phyloP scores from a whole-genome alignment of 1,140 invertebrate species.

The Bombus confusus region DNA sequence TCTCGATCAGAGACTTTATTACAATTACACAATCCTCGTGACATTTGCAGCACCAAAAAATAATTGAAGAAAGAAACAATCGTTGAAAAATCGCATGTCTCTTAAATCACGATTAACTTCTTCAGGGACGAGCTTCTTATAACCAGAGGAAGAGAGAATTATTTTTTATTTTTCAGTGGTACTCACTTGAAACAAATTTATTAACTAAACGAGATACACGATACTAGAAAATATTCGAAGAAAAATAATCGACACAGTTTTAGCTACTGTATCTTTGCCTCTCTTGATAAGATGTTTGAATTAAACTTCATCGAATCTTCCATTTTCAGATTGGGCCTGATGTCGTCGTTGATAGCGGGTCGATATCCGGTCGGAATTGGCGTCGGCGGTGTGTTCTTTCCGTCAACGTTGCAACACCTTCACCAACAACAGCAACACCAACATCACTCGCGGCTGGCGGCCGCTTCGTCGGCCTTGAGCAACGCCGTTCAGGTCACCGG shows the following conservation, averaged over 20 bases:
- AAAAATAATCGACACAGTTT: too few relatives aligned
- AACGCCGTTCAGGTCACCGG: conserved; percentile 77
- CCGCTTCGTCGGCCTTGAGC: conserved; percentile 77
- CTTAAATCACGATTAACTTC: too few relatives aligned
- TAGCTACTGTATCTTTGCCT: too few relatives aligned
- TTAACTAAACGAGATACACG: too few relatives aligned
- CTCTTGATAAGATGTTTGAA: too few relatives aligned
- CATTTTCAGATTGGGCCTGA: conserved; percentile 88
- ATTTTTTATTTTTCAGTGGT: not conserved
- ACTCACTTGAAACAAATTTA: too few relatives aligned
- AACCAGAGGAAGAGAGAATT: not conserved
- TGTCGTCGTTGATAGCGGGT: conserved; percentile 86
- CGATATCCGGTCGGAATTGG: conserved; percentile 86
- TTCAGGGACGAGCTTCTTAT: not conserved
- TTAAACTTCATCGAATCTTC: not conserved
- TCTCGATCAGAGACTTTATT: not conserved
- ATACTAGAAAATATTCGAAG: too few relatives aligned
- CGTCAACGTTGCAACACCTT: conserved; percentile 79
- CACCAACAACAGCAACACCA: conserved; percentile 78
- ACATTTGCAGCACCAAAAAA: too few relatives aligned
- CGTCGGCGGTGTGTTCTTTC: conserved; percentile 80
- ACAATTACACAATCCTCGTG: too few relatives aligned
- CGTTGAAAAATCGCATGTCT: too few relatives aligned
- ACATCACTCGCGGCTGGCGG: conserved; percentile 77
- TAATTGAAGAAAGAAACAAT: not conserved